phyloP scores from a whole-genome alignment of 2,113 vertebrate species.

The Chaetodon trifascialis region DNA sequence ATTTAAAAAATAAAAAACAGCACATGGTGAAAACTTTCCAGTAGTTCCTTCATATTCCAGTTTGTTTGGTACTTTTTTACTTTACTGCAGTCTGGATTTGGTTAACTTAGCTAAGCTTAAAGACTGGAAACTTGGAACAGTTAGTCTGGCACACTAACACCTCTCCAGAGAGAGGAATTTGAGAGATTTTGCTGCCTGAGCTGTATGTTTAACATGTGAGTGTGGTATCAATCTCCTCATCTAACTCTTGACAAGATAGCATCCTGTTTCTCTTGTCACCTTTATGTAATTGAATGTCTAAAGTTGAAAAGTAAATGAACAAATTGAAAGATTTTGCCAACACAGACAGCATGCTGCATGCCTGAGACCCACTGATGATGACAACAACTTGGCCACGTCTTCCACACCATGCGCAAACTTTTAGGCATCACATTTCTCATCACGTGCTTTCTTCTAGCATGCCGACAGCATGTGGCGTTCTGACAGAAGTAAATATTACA shows the following conservation, averaged over 20 bases:
- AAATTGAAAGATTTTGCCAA: neutral
- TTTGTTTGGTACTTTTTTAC: neutral
- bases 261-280: neutral
- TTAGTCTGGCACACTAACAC: neutral
- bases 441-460: constrained; percentile 29
- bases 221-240: neutral
- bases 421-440: neutral
- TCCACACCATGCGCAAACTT: constrained; percentile 38
- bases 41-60: neutral
- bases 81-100: neutral
- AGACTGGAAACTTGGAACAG: neutral
- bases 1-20: neutral
- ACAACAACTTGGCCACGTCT: neutral
- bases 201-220: neutral
- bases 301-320: neutral
- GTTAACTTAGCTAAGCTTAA: constrained; percentile 6
- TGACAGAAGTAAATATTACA: constrained; percentile 45
- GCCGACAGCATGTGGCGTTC: constrained; percentile 42
- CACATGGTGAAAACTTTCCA: neutral
- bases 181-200: too few species aligned
- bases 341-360: constrained; percentile 60
- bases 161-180: neutral
- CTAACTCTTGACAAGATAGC: neutral
- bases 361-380: constrained; percentile 3
- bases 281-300: neutral